Percentiles rank a stretch among this genome's conserved stretches.
Evolutionary conservation across 2,113 vertebrate genomes (phyloP).

Genomic region (Heterocephalus glaber): DNA sequence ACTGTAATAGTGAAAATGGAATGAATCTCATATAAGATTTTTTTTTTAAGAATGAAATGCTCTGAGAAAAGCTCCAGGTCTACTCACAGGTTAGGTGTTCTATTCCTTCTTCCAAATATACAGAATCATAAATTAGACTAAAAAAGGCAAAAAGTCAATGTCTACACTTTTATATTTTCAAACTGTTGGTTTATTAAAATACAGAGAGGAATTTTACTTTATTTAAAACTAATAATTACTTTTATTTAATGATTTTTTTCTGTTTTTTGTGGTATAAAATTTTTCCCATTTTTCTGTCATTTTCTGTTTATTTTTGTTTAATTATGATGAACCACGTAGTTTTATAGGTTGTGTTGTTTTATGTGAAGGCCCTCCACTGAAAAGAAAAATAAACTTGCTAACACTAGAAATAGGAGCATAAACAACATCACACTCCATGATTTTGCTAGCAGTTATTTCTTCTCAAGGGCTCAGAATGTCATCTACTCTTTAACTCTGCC

Average conservation of each 20-base stretch:
- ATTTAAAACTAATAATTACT: not conserved
- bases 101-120: not conserved
- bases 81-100: not conserved
- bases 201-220: not conserved
- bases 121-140: not conserved
- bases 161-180: not conserved
- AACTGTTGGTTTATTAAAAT: not conserved
- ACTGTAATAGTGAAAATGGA: not conserved
- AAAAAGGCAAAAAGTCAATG: not conserved
- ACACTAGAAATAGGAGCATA: not conserved
- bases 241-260: not conserved
- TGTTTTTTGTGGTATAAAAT: not conserved
- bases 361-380: not conserved
- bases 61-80: not conserved
- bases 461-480: not conserved
- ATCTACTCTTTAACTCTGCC: not conserved
- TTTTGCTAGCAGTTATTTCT: slow-evolving; percentile 23
- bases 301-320: not conserved
- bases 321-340: not conserved
- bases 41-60: not conserved
- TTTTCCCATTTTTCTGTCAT: not conserved
- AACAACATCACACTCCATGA: not conserved
- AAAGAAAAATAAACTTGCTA: not conserved
- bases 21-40: not conserved
- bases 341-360: not conserved